Conservation (phyloP, 2,113 vertebrate genomes). For the Siphamia tubifer region DNA sequence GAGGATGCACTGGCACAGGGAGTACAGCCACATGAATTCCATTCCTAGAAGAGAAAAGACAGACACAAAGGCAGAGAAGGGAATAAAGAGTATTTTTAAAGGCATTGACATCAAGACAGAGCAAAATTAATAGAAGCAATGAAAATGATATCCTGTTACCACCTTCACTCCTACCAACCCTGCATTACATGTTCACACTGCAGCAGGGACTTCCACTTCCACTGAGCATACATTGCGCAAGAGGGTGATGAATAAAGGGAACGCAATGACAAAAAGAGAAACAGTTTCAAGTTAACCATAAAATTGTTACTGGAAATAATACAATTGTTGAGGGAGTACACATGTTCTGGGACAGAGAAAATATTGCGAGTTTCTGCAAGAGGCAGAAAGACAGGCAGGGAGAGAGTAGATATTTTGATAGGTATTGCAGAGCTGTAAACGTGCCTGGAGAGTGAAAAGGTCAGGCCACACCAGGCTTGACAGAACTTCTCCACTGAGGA, state of each 20-base stretch:
- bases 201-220: background rate
- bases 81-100: background rate
- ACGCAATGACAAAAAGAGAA: constrained; percentile 17
- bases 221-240: constrained; percentile 5
- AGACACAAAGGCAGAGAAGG: background rate
- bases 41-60: constrained; percentile 48
- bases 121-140: background rate
- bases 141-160: constrained; percentile 2
- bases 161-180: background rate
- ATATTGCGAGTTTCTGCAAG: constrained; percentile 15
- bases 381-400: constrained; percentile 11
- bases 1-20: constrained; percentile 65
- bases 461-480: constrained; percentile 61
- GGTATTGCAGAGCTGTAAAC: constrained; percentile 60
- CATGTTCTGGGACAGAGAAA: constrained; percentile 7
- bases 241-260: constrained; percentile 10
- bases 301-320: constrained; percentile 22
- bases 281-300: constrained; percentile 31
- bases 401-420: constrained; percentile 50
- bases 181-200: constrained; percentile 7
- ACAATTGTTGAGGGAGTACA: background rate
- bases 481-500: constrained; percentile 53
- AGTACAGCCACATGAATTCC: constrained; percentile 68
- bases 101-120: background rate
- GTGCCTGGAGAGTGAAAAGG: constrained; percentile 68